Conservation (phyloP, 2,113 vertebrate species). For the Hemibagrus wyckioides region DNA sequence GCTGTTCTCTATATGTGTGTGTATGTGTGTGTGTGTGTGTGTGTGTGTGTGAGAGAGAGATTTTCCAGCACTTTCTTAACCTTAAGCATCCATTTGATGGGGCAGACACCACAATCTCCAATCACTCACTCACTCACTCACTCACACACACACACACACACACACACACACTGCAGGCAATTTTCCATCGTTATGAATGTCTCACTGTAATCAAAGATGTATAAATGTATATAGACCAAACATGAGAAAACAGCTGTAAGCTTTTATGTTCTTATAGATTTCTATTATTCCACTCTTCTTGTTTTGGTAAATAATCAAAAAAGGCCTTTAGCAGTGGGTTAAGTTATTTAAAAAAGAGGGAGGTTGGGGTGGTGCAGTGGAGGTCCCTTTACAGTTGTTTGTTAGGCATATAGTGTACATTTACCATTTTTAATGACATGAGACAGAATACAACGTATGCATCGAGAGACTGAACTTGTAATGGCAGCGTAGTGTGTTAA, state of each 20-base stretch:
- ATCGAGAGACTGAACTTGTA: not conserved
- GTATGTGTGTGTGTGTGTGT: not conserved
- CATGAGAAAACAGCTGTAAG: not conserved
- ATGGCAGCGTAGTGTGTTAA: not conserved
- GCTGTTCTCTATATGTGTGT: not conserved
- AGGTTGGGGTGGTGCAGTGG: not conserved
- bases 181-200: constrained; percentile 44
- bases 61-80: constrained; percentile 49
- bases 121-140: constrained; percentile 7
- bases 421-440: not conserved
- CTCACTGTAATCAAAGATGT: constrained; percentile 19
- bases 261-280: not conserved
- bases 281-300: not conserved
- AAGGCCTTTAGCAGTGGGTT: not conserved
- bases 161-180: constrained; percentile 37
- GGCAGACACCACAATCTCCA: constrained; percentile 17
- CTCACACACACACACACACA: constrained; percentile 23
- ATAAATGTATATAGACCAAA: not conserved
- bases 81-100: constrained; percentile 31
- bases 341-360: not conserved
- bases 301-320: not conserved
- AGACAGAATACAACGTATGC: not conserved
- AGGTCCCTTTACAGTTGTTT: not conserved
- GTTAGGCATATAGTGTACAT: not conserved
- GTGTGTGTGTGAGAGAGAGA: not conserved